A percentile compares a stretch with the other conserved stretches of the same genome.
phyloP scores from a whole-genome alignment of 35 echinoderm and acorn worm genomes.

The Patiria miniata region DNA sequence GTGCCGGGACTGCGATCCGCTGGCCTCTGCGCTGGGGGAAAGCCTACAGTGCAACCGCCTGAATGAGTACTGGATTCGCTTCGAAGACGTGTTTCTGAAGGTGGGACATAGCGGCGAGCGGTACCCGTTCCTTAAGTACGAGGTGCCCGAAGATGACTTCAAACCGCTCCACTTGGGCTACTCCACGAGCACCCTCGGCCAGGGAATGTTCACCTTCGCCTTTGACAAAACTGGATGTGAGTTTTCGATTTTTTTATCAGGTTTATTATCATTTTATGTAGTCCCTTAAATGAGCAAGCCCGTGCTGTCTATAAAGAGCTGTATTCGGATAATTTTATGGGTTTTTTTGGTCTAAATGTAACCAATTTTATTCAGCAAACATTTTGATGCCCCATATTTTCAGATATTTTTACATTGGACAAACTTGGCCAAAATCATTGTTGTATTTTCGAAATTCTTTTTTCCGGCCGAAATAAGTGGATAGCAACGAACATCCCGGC shows the following conservation, averaged over 20 bases:
- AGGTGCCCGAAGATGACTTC: neutral
- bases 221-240: slow-evolving; percentile 16
- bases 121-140: neutral
- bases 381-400: too few species aligned
- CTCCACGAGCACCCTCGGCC: neutral
- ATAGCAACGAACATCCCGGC: too few species aligned
- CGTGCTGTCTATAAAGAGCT: too few species aligned
- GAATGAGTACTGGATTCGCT: neutral
- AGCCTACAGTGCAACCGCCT: neutral
- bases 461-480: too few species aligned
- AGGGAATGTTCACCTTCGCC: slow-evolving; percentile 8
- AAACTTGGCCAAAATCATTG: too few species aligned
- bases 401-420: too few species aligned
- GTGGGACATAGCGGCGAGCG: neutral
- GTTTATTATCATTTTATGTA: too few species aligned
- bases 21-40: neutral
- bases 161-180: neutral
- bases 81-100: neutral
- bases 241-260: neutral
- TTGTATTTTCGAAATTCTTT: too few species aligned
- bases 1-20: neutral
- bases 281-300: too few species aligned
- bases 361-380: too few species aligned
- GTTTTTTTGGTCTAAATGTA: too few species aligned
- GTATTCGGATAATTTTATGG: too few species aligned